Evolutionary conservation across 2,797 vertebrate species (phyloP).

Genomic region (Pygocentrus nattereri): DNA sequence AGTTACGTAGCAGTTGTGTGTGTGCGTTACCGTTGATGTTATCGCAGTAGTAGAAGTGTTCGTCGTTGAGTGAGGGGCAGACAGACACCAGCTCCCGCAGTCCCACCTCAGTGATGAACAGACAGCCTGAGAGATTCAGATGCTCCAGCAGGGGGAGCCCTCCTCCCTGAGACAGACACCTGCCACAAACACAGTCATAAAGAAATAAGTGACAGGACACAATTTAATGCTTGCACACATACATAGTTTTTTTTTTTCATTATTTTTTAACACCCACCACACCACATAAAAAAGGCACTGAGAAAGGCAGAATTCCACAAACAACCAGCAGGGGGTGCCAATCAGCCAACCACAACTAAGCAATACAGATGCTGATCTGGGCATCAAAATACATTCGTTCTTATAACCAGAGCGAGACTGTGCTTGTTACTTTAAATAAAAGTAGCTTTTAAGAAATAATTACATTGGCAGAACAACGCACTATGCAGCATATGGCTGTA

Average conservation of each 20-base stretch:
- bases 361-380: no score
- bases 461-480: no score
- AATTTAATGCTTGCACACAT: background rate
- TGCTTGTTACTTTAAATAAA: no score
- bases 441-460: no score
- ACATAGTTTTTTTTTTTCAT: background rate
- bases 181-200: constrained; percentile 68
- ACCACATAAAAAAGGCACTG: no score
- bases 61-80: constrained; percentile 94
- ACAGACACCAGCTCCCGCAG: constrained; percentile 93
- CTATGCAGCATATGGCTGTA: no score
- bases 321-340: no score
- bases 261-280: no score
- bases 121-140: constrained; percentile 96
- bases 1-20: background rate
- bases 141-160: constrained; percentile 95
- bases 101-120: constrained; percentile 92
- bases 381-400: no score
- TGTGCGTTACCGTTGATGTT: constrained; percentile 94
- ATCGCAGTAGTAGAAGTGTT: constrained; percentile 99
- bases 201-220: background rate
- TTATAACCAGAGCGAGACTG: no score
- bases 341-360: no score
- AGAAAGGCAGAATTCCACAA: no score
- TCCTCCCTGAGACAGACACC: constrained; percentile 90